Base-by-base conservation (phyloP, 1,140 invertebrate genomes). In the Drosophila arawakana region DNA sequence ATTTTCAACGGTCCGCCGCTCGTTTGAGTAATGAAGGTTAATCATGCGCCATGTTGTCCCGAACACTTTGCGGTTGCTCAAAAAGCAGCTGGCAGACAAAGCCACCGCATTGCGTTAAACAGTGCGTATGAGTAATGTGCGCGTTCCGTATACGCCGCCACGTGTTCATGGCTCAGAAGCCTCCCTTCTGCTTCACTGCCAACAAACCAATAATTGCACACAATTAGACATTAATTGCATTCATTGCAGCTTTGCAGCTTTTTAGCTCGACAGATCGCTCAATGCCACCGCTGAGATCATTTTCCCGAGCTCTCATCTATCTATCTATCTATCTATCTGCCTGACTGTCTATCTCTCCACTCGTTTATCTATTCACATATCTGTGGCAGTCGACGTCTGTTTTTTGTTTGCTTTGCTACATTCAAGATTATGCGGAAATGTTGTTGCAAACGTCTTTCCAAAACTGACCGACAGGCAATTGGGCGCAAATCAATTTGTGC, bases 221-320 rank as follows among this genome's bases (percentile, higher is more conserved):
- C 84, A 89, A 89, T 89, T 89, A 89, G 72, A 84, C 74, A 84
- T 89, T 89, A 89, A 89, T 89, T 89, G 84, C 84, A 89, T 88
- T 78, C 84, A 82, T 76, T 89, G 77, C 73, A 75, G 50, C 13
- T 60, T 30, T 46, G 59, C 59, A 15, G 43, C 15, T 46, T 10
- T 9, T 3, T 21, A 25, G 46, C 50, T 49, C 10, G 15, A 8
- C 18, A 49, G 25, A 37, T 39, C 13, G 46, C 47, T 63, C 68
- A 72, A 50, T 77, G 67, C 65, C 72, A 78, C 44, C 59, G 57
- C 66, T 73, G 83, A 69, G 73, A 88, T 88, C 83, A 86, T 52
- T 66, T 67, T 18, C 58, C 61, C 15, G 13, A 47, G 49, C 55
- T 62, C 39, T 25, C 59, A 30, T 57, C 18, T 63, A 63, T 69